Evolutionary conservation across 2,113 vertebrate species (phyloP).

Genomic region (Recurvirostra avosetta): DNA sequence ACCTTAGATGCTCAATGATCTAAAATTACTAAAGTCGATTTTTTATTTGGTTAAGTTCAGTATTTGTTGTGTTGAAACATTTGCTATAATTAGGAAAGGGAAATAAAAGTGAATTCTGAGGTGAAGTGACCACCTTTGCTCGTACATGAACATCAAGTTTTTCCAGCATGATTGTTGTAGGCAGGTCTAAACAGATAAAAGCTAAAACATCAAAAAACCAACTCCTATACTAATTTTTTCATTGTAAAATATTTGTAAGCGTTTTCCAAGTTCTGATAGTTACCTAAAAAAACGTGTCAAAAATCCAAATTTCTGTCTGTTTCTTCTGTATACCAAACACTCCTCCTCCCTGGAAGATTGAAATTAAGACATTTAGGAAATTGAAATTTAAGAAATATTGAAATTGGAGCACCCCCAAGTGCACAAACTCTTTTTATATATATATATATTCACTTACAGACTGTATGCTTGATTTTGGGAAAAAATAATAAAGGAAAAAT

Average conservation of each 20-base stretch:
- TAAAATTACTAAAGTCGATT: not conserved
- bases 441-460: not conserved
- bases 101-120: not conserved
- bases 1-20: not conserved
- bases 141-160: not conserved
- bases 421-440: not conserved
- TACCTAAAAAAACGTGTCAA: not conserved
- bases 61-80: not conserved
- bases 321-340: not conserved
- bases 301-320: not conserved
- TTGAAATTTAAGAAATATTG: not conserved
- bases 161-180: not conserved
- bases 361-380: not conserved
- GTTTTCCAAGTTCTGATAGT: not conserved
- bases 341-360: not conserved
- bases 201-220: not conserved
- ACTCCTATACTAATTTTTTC: not conserved
- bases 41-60: not conserved
- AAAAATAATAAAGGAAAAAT: not conserved
- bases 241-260: not conserved
- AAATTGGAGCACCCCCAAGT: not conserved
- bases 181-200: not conserved
- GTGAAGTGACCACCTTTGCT: not conserved
- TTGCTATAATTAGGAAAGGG: not conserved
- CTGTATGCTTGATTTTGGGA: not conserved